Evolutionary conservation across 2,888 invertebrate genomes (phyloP).

Genomic region (Metacarcinus magister): DNA sequence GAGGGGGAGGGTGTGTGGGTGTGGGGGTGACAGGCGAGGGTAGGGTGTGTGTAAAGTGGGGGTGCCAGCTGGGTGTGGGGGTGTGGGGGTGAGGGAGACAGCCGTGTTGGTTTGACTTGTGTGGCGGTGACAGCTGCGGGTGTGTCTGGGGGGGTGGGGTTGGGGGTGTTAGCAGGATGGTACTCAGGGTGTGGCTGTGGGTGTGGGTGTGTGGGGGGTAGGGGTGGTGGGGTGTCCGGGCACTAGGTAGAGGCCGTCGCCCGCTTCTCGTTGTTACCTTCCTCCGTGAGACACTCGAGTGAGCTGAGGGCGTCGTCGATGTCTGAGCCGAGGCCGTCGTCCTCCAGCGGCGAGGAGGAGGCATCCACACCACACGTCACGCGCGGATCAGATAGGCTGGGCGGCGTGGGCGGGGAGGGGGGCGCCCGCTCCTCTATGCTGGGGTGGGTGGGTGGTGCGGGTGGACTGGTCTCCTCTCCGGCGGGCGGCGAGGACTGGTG

Average conservation of each 20-base stretch:
- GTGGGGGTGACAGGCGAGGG: not conserved
- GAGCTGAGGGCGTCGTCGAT: conserved; percentile 72
- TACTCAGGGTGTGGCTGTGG: not conserved
- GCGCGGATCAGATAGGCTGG: conserved; percentile 4
- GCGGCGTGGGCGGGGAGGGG: conserved; percentile 55
- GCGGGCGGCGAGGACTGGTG: conserved; percentile 45
- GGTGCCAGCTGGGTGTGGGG: not conserved
- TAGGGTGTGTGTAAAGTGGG: not conserved
- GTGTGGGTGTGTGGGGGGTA: not conserved
- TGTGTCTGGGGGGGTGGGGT: not conserved
- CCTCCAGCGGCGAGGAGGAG: conserved; percentile 50
- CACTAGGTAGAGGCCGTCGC: conserved; percentile 70
- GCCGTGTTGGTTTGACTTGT: conserved; percentile 21
- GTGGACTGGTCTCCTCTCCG: conserved; percentile 59
- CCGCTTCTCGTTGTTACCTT: conserved; percentile 71
- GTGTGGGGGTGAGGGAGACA: not conserved
- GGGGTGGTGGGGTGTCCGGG: not conserved
- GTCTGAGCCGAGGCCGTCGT: conserved; percentile 69
- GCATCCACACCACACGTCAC: conserved; percentile 54
- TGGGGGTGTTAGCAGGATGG: conserved; percentile 17
- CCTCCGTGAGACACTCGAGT: conserved; percentile 73
- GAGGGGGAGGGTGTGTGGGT: not conserved
- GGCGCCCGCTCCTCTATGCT: conserved; percentile 51
- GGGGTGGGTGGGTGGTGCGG: conserved; percentile 61
- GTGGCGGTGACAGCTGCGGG: conserved; percentile 36